These are phyloP conservation scores for Ispidina lecontei DNA, from an alignment of 2,797 vertebrate species.

Conservation along the genomic window DNA sequence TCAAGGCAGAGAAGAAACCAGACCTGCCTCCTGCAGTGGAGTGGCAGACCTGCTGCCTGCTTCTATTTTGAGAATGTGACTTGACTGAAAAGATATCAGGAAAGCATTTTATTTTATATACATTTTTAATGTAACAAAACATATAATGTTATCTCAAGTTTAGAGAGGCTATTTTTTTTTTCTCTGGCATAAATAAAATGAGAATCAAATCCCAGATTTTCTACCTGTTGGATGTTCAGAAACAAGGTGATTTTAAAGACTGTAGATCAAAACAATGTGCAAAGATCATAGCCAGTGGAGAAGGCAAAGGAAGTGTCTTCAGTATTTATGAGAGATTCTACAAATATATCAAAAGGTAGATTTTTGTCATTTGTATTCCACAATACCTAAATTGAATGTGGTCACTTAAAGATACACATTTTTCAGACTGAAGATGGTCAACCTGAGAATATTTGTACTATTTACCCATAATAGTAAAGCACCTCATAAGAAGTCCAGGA, in stretches of 20 bases:
- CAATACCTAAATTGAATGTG: neutral
- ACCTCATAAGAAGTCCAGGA: neutral
- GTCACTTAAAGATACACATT: neutral
- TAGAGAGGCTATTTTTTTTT: neutral
- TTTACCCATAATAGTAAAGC: neutral
- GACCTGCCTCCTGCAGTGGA: neutral
- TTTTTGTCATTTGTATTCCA: neutral
- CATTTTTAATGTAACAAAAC: neutral
- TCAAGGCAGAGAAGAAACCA: neutral
- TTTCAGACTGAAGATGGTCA: neutral
- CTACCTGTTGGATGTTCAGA: neutral
- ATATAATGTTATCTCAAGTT: neutral
- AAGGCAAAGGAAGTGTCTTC: neutral
- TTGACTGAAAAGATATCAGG: neutral
- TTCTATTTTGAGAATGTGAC: neutral
- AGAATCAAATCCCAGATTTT: neutral
- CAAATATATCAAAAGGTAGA: neutral
- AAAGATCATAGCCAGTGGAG: neutral
- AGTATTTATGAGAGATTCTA: neutral
- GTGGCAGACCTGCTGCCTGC: neutral
- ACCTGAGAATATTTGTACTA: neutral
- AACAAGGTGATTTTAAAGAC: neutral
- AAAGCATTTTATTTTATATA: neutral
- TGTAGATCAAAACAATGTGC: neutral
- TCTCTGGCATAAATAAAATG: neutral